Base-by-base conservation (phyloP, 2,797 vertebrate genomes). In the Sebastes wilsoni region DNA sequence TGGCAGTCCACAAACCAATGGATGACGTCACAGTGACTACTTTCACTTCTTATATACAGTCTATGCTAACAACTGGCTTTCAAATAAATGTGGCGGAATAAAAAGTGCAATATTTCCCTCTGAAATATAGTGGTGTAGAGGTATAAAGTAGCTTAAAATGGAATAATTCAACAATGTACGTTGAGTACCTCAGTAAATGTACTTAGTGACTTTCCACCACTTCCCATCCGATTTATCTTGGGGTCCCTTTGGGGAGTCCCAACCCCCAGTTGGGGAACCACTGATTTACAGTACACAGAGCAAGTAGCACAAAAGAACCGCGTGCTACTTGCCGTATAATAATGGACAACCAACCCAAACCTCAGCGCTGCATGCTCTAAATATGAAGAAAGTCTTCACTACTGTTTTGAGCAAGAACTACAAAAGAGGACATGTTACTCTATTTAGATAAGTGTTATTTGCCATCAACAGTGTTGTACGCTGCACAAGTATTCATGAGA, bases 401-500 rank as follows among this genome's bases (percentile, higher is more conserved):
- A 16, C 69, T 60, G 65, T 6, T 64, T 46, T 23, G 75, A 79
- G 77, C 38, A 85, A 81, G 71, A 89, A 76, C 81, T 79, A 85
- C 84, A 92, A 88, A 88, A 79, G 42, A 77, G 68, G 80, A 84
- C 78, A 52, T 80, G 84, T 87, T 83, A 60, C 85, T 85, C 77
- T 84, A 79, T 92, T 92, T 87, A 89, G 82, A 77, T 83, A 80
- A 89, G 80, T 87, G 88, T 89, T 86, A 91, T 91, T 89, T 81
- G 84, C 75, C 81, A 82, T 91, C 85, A 79, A 80, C 87, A 74
- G 75, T 56, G 74, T 81, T 86, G 87, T 90, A 84, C 78, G 83
- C 85, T 79, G 84, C 78, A 80, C 74, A 82, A 87, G 86, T 91
- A 89, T 90, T 94, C 89, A 90, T 92, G 90, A 94, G 90, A 88